Percentiles rank a stretch among this genome's conserved stretches.
phyloP scores from a whole-genome alignment of 2,888 invertebrate genomes.

The Cephus sareptanus region DNA sequence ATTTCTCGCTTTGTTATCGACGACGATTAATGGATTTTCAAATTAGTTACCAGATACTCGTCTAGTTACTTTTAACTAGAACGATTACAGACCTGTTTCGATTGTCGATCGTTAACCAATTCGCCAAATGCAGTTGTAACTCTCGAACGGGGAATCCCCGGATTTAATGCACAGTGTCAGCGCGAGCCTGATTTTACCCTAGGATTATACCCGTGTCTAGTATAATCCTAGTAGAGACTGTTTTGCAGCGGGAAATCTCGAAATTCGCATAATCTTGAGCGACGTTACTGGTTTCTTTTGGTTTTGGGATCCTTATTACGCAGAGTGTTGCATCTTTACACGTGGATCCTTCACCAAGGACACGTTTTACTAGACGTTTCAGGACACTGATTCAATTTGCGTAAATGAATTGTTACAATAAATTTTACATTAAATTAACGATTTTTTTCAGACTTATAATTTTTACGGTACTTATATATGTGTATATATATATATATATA shows the following conservation, averaged over 20 bases:
- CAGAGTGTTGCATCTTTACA: slow-evolving; percentile 2
- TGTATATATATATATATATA: too few relatives aligned
- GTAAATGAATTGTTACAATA: background rate
- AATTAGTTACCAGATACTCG: background rate
- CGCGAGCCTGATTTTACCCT: background rate
- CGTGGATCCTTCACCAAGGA: background rate
- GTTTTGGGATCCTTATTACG: slow-evolving; percentile 1
- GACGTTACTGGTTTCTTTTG: background rate
- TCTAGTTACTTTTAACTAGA: background rate
- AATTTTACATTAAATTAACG: background rate
- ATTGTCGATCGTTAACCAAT: background rate
- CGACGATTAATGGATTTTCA: slow-evolving; percentile 12
- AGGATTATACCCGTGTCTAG: slow-evolving; percentile 22
- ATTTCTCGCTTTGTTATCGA: slow-evolving; percentile 3
- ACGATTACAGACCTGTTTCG: background rate
- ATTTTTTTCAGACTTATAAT: background rate
- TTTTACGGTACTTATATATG: background rate
- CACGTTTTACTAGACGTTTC: background rate
- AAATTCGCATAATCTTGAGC: slow-evolving; percentile 11
- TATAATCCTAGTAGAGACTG: slow-evolving; percentile 17
- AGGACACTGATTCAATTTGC: too few relatives aligned
- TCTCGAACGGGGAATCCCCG: background rate
- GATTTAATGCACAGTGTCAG: background rate
- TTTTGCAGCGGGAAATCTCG: slow-evolving; percentile 10
- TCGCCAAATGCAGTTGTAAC: background rate